Conservation (phyloP, 2,113 vertebrate species). For the Turnix velox region DNA sequence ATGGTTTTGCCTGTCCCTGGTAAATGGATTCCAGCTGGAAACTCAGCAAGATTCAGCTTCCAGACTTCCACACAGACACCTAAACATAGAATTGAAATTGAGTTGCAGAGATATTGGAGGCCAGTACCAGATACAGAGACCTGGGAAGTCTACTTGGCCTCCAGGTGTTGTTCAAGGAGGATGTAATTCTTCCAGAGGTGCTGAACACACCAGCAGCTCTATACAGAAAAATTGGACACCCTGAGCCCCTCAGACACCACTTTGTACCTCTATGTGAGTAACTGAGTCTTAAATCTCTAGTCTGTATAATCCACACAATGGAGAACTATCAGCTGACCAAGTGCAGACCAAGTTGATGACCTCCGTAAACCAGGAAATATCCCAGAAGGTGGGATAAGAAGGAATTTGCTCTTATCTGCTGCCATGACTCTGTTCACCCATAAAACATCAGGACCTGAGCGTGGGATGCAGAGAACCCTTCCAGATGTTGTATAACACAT, state of each 20-base stretch:
- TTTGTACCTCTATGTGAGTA: not conserved
- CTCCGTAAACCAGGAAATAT: not conserved
- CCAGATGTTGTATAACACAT: no score
- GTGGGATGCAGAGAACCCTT: not conserved
- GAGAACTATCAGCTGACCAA: not conserved
- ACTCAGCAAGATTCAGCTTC: not conserved
- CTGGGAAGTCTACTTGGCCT: not conserved
- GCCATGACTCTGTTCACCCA: accelerated
- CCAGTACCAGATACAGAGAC: not conserved
- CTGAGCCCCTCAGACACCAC: not conserved
- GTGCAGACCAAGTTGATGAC: not conserved
- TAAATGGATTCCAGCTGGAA: not conserved
- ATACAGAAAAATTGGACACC: accelerated
- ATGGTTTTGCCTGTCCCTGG: not conserved
- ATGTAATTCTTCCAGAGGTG: not conserved
- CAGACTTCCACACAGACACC: not conserved
- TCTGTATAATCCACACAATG: not conserved
- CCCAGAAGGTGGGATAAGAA: not conserved
- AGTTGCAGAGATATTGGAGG: not conserved
- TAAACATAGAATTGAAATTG: accelerated
- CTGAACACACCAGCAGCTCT: accelerated
- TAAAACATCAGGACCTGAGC: not conserved
- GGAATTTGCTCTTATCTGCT: not conserved
- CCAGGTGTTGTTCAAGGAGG: not conserved
- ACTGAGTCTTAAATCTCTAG: not conserved